Percentiles rank a stretch among this genome's conserved stretches.
Evolutionary conservation across 1,140 invertebrate genomes (phyloP).

Genomic region (Neodiprion fabricii): DNA sequence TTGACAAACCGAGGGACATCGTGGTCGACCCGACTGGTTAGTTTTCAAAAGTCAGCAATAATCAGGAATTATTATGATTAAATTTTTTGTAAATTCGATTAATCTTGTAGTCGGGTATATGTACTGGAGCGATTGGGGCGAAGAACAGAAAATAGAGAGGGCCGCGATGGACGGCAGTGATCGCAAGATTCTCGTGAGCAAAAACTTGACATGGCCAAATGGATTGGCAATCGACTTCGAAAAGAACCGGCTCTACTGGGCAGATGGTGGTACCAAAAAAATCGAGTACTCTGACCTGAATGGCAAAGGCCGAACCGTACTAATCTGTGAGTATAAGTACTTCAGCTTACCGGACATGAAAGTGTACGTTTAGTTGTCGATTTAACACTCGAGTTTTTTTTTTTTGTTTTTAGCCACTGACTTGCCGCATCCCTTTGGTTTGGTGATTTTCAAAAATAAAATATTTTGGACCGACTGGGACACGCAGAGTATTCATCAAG

Average conservation of each 20-base stretch:
- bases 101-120: conserved; percentile 69
- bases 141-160: conserved; percentile 80
- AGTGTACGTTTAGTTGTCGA: background rate
- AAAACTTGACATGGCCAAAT: conserved; percentile 81
- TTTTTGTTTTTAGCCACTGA: conserved; percentile 60
- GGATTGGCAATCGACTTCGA: conserved; percentile 81
- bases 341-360: background rate
- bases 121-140: conserved; percentile 93
- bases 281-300: conserved; percentile 85
- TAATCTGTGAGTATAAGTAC: conserved; percentile 64
- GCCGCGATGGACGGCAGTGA: conserved; percentile 88
- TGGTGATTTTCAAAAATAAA: conserved; percentile 83
- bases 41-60: conserved; percentile 9
- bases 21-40: conserved; percentile 79
- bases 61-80: background rate
- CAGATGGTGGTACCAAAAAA: conserved; percentile 79
- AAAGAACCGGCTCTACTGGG: conserved; percentile 77
- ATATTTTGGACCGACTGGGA: conserved; percentile 91
- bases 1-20: conserved; percentile 85
- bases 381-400: background rate
- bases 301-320: conserved; percentile 73
- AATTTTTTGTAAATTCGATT: conserved; percentile 26
- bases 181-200: conserved; percentile 70
- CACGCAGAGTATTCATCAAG: conserved; percentile 76
- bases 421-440: conserved; percentile 83